phyloP scores from a whole-genome alignment of 2,113 vertebrate species.

The Caranx ignobilis region DNA sequence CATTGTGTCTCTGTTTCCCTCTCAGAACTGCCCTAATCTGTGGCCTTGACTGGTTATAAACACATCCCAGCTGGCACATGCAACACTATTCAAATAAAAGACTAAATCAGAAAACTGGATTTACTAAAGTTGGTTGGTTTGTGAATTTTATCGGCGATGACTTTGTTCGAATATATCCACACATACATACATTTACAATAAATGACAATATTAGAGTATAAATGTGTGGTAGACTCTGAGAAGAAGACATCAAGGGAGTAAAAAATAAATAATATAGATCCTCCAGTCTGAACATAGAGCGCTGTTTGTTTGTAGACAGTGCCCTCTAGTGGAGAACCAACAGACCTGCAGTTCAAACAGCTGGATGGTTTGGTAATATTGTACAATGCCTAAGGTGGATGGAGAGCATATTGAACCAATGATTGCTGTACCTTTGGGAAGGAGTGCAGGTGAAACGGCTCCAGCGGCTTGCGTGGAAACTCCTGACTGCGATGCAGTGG shows the following conservation, averaged over 20 bases:
- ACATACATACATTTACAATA: not conserved
- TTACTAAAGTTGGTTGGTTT: not conserved
- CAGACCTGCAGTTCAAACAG: slow-evolving; percentile 6
- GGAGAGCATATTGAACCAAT: slow-evolving; percentile 21
- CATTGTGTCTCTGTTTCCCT: slow-evolving; percentile 57
- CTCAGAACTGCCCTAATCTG: slow-evolving; percentile 1
- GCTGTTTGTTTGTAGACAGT: slow-evolving; percentile 55
- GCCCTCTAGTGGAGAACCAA: slow-evolving; percentile 65
- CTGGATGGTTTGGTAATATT: not conserved
- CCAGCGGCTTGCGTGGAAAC: slow-evolving; percentile 78
- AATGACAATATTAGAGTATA: not conserved
- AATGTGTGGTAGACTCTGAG: not conserved
- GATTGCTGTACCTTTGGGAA: slow-evolving; percentile 79
- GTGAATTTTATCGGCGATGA: not conserved
- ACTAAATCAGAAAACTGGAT: not conserved
- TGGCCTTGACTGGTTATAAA: slow-evolving; percentile 20
- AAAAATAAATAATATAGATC: not conserved
- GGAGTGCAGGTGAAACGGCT: slow-evolving; percentile 82
- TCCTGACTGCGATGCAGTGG: slow-evolving; percentile 78
- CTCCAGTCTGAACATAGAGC: not conserved
- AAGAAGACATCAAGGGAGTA: not conserved
- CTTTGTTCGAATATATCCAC: not conserved
- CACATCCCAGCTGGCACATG: not conserved
- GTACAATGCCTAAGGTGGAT: not conserved
- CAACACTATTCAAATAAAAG: not conserved